Percentiles rank a stretch among this genome's conserved stretches.
Evolutionary conservation across 2,113 vertebrate species (phyloP).

Genomic region (Rissa tridactyla): DNA sequence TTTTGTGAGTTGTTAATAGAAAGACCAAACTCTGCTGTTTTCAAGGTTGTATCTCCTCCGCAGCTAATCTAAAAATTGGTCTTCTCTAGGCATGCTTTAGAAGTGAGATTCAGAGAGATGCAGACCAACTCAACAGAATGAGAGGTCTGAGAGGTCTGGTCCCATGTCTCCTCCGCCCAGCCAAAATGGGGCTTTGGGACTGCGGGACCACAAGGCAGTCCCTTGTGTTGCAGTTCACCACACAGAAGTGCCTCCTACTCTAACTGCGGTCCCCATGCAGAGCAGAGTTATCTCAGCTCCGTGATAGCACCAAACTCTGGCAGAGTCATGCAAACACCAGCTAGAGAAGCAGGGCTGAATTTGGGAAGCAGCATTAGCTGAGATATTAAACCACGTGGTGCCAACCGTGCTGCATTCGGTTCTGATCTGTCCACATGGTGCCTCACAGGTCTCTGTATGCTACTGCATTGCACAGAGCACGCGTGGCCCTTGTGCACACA

Average conservation of each 20-base stretch:
- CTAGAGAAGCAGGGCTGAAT: background rate
- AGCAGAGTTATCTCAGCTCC: background rate
- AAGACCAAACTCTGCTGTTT: background rate
- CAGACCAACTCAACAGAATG: background rate
- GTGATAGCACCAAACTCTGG: background rate
- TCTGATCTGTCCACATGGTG: rapidly evolving
- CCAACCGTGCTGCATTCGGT: background rate
- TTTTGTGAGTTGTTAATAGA: background rate
- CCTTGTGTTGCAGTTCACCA: background rate
- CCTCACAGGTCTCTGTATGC: background rate
- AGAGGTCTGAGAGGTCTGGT: background rate
- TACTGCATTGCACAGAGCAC: background rate
- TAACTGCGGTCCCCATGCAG: background rate
- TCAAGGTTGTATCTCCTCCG: background rate
- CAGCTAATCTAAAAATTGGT: background rate
- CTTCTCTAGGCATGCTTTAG: background rate
- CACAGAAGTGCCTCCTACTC: rapidly evolving
- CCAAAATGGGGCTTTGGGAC: background rate
- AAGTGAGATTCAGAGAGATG: background rate
- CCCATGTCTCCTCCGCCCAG: background rate
- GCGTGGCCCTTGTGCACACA: rapidly evolving
- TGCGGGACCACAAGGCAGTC: background rate
- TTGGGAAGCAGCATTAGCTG: background rate
- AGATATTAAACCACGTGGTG: rapidly evolving
- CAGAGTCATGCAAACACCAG: too few species aligned